Percentiles rank a stretch among this genome's conserved stretches.
Conservation (phyloP, 2,888 invertebrate species). For the Pristionchus exspectatus region DNA sequence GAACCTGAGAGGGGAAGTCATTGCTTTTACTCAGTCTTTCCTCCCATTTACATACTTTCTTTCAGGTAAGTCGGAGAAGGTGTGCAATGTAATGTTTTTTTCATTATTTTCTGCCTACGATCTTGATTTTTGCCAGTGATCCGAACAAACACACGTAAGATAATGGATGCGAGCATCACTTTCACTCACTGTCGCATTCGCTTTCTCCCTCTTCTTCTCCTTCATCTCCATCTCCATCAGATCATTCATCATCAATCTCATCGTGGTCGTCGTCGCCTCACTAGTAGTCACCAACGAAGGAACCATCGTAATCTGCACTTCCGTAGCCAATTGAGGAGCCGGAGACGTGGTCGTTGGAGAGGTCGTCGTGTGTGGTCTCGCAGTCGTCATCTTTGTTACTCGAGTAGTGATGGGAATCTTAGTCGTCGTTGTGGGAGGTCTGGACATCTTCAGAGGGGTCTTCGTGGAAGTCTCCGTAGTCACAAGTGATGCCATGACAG, state of each 20-base stretch:
- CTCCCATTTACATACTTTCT: no score
- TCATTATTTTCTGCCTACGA: no score
- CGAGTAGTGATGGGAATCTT: neutral
- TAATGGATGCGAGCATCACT: neutral
- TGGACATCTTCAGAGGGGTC: neutral
- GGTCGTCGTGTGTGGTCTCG: neutral
- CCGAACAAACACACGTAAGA: no score
- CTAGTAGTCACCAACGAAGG: slow-evolving; percentile 16
- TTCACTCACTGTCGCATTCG: slow-evolving; percentile 22
- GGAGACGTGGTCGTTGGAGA: slow-evolving; percentile 23
- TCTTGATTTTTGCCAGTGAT: no score
- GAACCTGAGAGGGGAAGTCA: neutral
- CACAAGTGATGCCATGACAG: neutral
- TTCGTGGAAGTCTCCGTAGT: neutral
- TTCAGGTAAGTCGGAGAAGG: no score
- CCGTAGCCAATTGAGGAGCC: neutral
- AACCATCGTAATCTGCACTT: slow-evolving; percentile 28
- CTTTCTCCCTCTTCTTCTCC: slow-evolving; percentile 7
- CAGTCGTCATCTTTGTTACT: neutral
- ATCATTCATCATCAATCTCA: neutral
- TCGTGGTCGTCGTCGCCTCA: slow-evolving; percentile 31
- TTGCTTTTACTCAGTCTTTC: neutral
- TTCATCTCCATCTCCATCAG: slow-evolving; percentile 4
- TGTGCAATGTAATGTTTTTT: no score
- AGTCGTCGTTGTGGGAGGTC: neutral